Percentiles rank a stretch among this genome's conserved stretches.
Conservation (phyloP, 1,140 invertebrate genomes). For the Leptinotarsa defecta region DNA sequence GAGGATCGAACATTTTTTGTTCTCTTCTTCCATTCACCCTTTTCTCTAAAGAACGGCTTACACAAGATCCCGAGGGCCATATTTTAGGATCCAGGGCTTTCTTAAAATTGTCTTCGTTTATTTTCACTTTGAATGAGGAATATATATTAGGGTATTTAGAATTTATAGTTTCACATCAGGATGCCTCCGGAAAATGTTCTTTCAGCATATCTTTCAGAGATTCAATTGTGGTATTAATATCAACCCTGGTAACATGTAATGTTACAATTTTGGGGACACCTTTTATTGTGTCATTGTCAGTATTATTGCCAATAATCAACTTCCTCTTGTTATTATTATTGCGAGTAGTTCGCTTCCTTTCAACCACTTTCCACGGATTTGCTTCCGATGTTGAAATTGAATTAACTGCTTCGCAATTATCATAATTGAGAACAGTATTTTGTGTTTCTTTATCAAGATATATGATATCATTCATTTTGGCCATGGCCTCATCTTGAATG, state of each 20-base stretch:
- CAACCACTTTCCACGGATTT: not conserved
- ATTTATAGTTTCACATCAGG: not conserved
- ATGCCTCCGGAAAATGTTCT: not conserved
- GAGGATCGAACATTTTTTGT: not conserved
- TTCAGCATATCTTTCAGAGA: not conserved
- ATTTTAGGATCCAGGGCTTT: not conserved
- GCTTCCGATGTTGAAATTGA: not conserved
- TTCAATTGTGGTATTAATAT: not conserved
- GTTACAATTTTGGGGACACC: slow-evolving; percentile 3
- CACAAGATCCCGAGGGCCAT: not conserved
- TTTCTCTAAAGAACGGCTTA: not conserved
- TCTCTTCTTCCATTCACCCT: not conserved
- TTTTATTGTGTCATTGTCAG: not conserved
- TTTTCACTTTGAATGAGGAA: not conserved
- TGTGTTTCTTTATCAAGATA: too few species aligned
- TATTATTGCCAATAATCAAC: not conserved
- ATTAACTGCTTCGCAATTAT: too few species aligned
- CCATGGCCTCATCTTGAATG: too few species aligned
- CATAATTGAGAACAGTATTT: too few species aligned
- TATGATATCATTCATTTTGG: too few species aligned
- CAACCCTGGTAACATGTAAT: not conserved
- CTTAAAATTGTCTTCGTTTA: not conserved
- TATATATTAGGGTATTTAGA: not conserved
- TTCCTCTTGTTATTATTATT: not conserved
- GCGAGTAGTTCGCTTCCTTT: not conserved